Evolutionary conservation across 2,888 invertebrate species (phyloP).

Genomic region (Coelogynopora nodosa): DNA sequence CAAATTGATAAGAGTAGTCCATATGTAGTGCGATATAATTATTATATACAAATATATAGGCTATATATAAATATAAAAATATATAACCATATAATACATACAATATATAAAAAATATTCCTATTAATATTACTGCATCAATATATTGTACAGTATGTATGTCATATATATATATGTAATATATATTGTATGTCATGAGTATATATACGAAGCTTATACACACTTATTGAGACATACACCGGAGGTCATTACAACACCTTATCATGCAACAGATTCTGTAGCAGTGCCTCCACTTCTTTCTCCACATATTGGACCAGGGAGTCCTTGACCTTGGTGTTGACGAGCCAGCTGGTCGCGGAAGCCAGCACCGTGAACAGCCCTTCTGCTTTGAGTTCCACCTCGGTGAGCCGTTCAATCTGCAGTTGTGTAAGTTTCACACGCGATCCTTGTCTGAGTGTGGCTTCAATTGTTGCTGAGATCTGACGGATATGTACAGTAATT

Average conservation of each 20-base stretch:
- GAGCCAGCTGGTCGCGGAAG: neutral
- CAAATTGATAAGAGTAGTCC: too few relatives aligned
- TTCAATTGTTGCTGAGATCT: neutral
- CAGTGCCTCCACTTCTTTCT: neutral
- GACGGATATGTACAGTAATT: neutral
- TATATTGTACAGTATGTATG: too few relatives aligned
- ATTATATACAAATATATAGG: too few relatives aligned
- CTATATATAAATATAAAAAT: too few relatives aligned
- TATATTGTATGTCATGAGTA: too few relatives aligned
- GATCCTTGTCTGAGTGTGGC: neutral
- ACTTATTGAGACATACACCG: too few relatives aligned
- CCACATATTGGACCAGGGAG: neutral
- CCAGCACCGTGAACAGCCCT: neutral
- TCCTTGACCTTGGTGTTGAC: neutral
- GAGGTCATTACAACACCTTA: neutral
- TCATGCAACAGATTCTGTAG: neutral
- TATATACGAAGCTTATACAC: too few relatives aligned
- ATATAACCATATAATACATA: too few relatives aligned
- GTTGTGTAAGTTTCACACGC: neutral
- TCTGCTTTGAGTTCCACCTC: neutral
- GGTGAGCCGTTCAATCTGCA: neutral
- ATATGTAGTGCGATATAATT: too few relatives aligned
- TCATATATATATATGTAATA: too few relatives aligned
- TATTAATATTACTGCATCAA: too few relatives aligned
- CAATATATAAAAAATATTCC: too few relatives aligned